Conservation (phyloP, 2,888 invertebrate species). For the Falcaria lacertinaria region DNA sequence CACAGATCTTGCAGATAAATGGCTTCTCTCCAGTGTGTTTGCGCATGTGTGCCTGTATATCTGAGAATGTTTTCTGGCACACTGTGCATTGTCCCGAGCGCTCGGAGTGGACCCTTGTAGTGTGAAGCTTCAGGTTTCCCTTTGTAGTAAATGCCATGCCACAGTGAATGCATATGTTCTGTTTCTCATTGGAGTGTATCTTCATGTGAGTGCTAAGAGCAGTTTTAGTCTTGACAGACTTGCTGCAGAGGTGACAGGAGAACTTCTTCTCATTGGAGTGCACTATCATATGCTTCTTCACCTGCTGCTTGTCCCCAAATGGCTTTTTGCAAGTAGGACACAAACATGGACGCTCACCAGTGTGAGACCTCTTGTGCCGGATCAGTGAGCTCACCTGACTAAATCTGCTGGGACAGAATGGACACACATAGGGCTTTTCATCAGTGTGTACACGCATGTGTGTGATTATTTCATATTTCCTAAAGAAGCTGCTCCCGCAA, state of each 20-base stretch:
- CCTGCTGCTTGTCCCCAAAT: constrained; percentile 52
- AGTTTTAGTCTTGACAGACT: constrained; percentile 70
- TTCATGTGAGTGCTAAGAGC: constrained; percentile 72
- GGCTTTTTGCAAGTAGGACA: constrained; percentile 58
- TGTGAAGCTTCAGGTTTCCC: constrained; percentile 77
- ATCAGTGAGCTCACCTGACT: constrained; percentile 60
- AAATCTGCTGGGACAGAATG: constrained; percentile 53
- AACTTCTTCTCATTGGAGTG: constrained; percentile 75
- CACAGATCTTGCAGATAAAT: constrained; percentile 56
- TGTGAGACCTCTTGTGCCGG: constrained; percentile 62
- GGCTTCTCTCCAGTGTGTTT: constrained; percentile 79
- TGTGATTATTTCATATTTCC: constrained; percentile 58
- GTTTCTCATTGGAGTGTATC: constrained; percentile 59
- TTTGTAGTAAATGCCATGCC: constrained; percentile 74
- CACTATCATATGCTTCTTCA: constrained; percentile 56
- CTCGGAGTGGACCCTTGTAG: constrained; percentile 76
- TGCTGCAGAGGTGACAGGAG: constrained; percentile 75
- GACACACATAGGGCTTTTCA: constrained; percentile 59
- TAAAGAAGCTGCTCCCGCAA: constrained; percentile 63
- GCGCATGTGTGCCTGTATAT: constrained; percentile 77
- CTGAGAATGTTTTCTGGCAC: constrained; percentile 76
- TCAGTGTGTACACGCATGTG: constrained; percentile 65
- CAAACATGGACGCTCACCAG: constrained; percentile 62
- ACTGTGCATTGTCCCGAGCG: constrained; percentile 74
- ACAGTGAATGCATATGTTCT: constrained; percentile 63